These are phyloP conservation scores for Dynastes tityus DNA, from an alignment of 2,888 invertebrate species.

Conservation along the genomic window DNA sequence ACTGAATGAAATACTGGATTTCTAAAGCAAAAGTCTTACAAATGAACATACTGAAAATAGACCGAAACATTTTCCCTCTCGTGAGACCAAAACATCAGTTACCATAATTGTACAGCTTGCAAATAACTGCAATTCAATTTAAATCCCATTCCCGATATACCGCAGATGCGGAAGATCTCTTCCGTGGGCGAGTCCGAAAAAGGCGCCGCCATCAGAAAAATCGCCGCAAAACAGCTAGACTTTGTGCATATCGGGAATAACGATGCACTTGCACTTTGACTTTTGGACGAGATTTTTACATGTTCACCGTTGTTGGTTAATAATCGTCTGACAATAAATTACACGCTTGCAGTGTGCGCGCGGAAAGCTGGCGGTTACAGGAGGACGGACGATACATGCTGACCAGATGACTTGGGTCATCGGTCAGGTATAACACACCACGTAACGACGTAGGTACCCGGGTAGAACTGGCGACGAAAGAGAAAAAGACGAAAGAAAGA, in stretches of 20 bases:
- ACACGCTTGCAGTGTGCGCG: not conserved
- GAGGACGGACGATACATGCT: conserved; percentile 34
- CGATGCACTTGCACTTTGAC: conserved; percentile 23
- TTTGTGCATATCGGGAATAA: conserved; percentile 19
- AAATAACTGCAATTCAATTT: not conserved
- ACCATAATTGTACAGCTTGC: not conserved
- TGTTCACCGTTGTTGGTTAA: not conserved
- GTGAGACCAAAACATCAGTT: not conserved
- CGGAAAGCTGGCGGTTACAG: not conserved
- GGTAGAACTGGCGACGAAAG: not conserved
- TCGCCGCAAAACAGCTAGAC: not conserved
- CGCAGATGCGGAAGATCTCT: not conserved
- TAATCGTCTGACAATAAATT: conserved; percentile 9
- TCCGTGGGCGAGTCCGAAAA: not conserved
- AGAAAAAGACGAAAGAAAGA: conserved; percentile 34
- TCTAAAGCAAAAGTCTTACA: too few relatives aligned
- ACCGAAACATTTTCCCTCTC: not conserved
- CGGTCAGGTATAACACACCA: conserved; percentile 38
- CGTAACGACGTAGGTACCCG: conserved; percentile 7
- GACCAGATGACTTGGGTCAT: conserved; percentile 48
- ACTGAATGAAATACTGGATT: too few relatives aligned
- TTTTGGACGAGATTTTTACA: not conserved
- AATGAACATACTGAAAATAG: too few relatives aligned
- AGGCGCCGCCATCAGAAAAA: not conserved
- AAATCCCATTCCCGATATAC: not conserved